Evolutionary conservation across 2,888 invertebrate genomes (phyloP).

Genomic region (Lordiphosa fenestrarum): DNA sequence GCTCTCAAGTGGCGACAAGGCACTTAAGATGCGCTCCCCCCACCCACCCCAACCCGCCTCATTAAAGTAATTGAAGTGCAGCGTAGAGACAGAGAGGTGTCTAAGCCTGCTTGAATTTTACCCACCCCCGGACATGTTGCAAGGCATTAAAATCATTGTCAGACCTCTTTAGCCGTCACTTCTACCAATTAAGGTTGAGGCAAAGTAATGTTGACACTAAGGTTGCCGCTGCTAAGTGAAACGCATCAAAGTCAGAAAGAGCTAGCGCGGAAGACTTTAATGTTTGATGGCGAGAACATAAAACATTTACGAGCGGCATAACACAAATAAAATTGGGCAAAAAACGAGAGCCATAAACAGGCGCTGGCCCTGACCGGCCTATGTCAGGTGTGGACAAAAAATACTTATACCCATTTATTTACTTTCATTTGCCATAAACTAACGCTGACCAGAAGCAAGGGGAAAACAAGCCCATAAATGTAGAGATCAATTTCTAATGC

Average conservation of each 20-base stretch:
- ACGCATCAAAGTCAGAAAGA: conserved; percentile 29
- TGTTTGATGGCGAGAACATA: conserved; percentile 37
- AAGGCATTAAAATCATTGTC: conserved; percentile 66
- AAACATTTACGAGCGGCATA: conserved; percentile 67
- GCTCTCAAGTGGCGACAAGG: conserved; percentile 60
- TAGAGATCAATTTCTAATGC: conserved; percentile 68
- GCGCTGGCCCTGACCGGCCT: background rate
- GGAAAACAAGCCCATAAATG: conserved; percentile 63
- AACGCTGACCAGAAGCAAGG: conserved; percentile 33
- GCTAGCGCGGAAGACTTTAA: conserved; percentile 8
- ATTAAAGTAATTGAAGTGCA: conserved; percentile 54
- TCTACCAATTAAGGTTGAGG: conserved; percentile 52
- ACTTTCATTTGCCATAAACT: conserved; percentile 50
- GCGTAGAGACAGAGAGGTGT: conserved; percentile 60
- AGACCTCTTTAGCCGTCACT: conserved; percentile 14
- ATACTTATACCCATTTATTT: conserved; percentile 18
- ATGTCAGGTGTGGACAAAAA: conserved; percentile 48
- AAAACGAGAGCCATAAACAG: conserved; percentile 64
- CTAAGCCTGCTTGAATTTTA: conserved; percentile 51
- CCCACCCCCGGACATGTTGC: conserved; percentile 38
- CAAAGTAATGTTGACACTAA: conserved; percentile 63
- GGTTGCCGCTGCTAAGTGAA: conserved; percentile 42
- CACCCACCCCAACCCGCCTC: conserved; percentile 13
- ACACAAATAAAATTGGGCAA: conserved; percentile 44
- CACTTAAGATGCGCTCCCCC: conserved; percentile 56